Evolutionary conservation across 2,797 vertebrate genomes (phyloP), one percentile per base, ranked within the genome.

Genomic region (Sebastes hopkinsi): DNA sequence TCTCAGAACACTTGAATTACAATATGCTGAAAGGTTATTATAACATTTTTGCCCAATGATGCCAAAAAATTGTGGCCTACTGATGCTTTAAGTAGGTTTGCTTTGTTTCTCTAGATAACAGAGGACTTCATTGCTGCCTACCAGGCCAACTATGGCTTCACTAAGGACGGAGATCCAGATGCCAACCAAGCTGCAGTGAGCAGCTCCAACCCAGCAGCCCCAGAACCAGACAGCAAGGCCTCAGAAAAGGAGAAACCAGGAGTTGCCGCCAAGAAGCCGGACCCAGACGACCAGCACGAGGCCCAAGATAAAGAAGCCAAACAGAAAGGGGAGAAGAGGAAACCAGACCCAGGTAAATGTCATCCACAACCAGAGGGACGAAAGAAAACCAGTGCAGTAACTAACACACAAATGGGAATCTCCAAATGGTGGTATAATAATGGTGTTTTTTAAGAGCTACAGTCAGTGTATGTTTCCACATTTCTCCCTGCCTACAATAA

Each of bases 81-180:
- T 14, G 38, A 42, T 1, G 38, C 38, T 42, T 42, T 42, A 73
- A 89, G 22, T 38, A 54, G 30, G 59, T 84, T 69, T 84, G 12
- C n/a, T 87, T 77, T 6, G 0, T 82, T 62, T 81, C 38, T 80
- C 4, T 90, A 99, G 98, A 95, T 99, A 93, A 99, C 97, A 5
- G 98, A 99, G 81, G 98, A 99, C 94, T 99, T 99, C 90, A 93
- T 99, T 23, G 98, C 98, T 76, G 96, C 97, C 0, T 99, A 99
- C 80, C 98, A 99, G 46, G 98, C 98, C 62, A 99, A 97, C 94
- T 99, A 99, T 50, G 98, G 98, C 79, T 98, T 98, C 87, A 89
- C 90, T 64, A 80, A 94, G 54, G 97, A 97, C 25, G 95, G 93
- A 60, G 87, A 86, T 18, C 93, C 95, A 0, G 94, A 94, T 54